phyloP scores from a whole-genome alignment of 2,113 vertebrate genomes.

The Peromyscus leucopus region DNA sequence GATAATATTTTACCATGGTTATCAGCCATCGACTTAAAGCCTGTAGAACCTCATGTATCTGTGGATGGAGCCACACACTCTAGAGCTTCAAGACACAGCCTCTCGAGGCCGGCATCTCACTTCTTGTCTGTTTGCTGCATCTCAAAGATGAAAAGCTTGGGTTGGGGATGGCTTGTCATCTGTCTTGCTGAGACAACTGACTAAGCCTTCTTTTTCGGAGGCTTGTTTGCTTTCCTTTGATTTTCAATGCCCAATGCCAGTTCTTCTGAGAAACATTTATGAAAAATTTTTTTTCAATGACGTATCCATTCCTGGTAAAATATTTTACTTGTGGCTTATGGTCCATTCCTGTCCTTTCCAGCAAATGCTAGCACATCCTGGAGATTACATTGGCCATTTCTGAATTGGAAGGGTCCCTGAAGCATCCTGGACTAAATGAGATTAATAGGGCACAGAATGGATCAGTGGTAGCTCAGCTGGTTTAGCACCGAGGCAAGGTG shows the following conservation, averaged over 20 bases:
- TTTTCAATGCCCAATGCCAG: background rate
- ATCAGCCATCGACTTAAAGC: background rate
- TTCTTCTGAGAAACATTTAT: background rate
- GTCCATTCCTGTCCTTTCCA: background rate
- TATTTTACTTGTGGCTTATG: background rate
- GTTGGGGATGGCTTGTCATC: background rate
- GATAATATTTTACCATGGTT: background rate
- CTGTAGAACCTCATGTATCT: background rate
- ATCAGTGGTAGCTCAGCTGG: background rate
- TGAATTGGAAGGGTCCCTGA: background rate
- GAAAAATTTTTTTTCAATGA: background rate
- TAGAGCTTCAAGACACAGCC: too few relatives aligned
- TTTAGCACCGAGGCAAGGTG: background rate
- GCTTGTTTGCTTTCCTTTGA: background rate
- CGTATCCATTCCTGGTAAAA: background rate
- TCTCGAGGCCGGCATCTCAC: background rate
- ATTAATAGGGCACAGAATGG: background rate
- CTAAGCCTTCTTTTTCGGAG: background rate
- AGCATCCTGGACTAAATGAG: background rate
- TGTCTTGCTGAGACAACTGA: background rate
- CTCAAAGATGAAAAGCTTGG: background rate
- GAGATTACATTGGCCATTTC: background rate
- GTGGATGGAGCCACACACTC: background rate
- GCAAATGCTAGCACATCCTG: background rate
- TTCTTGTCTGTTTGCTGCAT: background rate